Evolutionary conservation across 2,797 vertebrate genomes (phyloP), one percentile per base, ranked within the genome.

Genomic region (Rhyacichthys aspro): DNA sequence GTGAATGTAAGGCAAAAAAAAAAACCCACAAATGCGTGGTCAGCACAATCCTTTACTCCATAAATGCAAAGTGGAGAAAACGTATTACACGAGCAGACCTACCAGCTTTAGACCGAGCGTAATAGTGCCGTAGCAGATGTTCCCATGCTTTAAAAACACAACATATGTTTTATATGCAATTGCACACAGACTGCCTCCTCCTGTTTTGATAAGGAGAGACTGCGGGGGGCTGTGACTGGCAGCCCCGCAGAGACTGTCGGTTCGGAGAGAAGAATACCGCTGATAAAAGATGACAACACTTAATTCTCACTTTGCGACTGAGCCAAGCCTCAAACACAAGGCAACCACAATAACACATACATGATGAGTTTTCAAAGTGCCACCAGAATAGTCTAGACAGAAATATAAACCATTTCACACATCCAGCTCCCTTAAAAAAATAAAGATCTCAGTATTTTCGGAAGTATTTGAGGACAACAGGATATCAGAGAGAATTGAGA

Each of bases 271-370:
- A 58, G 56, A 76, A 62, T 36, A 32, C 34, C 7, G 50, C 72
- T 55, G 72, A 79, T 77, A 78, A 79, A 76, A 59, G 47, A 74
- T 70, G 74, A 77, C 80, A 81, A 65, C 36, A 60, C 76, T 84
- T 83, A 79, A 85, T 82, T 84, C 58, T 55, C 67, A 59, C 45
- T 43, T 15, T 39, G 49, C 73, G 55, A 70, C 55, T 19, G 62
- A 83, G 71, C 53, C 2, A 47, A 62, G 61, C 74, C 62, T 58
- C 48, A n/a, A 46, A 62, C 65, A 70, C 63, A 62, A 11, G 4
- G 16, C 15, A 56, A 28, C 54, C 43, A 34, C 52, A 41, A 46
- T 57, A 56, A 43, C 17, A 61, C 18, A 66, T 15, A 18, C n/a
- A 50, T 16, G 45, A 50, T 39, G 38, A 39, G 44, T 49, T 65